Evolutionary conservation across 2,113 vertebrate genomes (phyloP), one percentile per base, ranked within the genome.

Genomic region (Catharus minimus): DNA sequence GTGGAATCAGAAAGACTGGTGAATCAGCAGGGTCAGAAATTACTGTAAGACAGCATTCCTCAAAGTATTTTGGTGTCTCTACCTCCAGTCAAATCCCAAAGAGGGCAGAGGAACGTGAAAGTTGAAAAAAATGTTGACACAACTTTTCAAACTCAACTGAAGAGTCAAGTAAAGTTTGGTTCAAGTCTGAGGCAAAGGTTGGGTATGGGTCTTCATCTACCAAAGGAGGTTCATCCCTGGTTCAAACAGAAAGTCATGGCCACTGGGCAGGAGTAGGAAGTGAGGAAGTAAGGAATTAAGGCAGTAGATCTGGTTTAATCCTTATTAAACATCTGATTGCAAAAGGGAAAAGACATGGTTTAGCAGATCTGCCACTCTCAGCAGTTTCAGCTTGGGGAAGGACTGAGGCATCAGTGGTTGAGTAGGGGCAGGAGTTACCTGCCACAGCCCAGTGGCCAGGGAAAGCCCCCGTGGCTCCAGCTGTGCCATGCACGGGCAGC

Each of bases 1-100:
- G 38, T 38, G 38, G 38, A 71, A 82, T 95, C 65, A 81, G 73
- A 91, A 88, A 86, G 43, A 49, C 20, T 58, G 46, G 22, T 79
- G 89, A 56, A 73, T 92, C 57, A 92, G 65, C 46, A 86, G 39
- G 53, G 68, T 86, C 55, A 84, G 81, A 89, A 93, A 80, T 87
- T n/a, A 86, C 71, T 75, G n/a, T 58, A 89, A 61, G 64, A 50
- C 77, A 88, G 58, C 55, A 88, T 93, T 95, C 52, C 55, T 86
- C 24, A 49, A 36, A 19, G 60, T 64, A 87, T 94, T 92, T 94
- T 3, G 2, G 28, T 86, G 39, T 41, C 44, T 82, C 66, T 82
- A 74, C 49, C 83, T 69, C 71, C 73, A 67, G 58, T 80, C 30
- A 91, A 90, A 86, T 65, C 68, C 47, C 69, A 57, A 81, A 92